phyloP scores from a whole-genome alignment of 1,140 invertebrate genomes.

The Kradibia gibbosae region DNA sequence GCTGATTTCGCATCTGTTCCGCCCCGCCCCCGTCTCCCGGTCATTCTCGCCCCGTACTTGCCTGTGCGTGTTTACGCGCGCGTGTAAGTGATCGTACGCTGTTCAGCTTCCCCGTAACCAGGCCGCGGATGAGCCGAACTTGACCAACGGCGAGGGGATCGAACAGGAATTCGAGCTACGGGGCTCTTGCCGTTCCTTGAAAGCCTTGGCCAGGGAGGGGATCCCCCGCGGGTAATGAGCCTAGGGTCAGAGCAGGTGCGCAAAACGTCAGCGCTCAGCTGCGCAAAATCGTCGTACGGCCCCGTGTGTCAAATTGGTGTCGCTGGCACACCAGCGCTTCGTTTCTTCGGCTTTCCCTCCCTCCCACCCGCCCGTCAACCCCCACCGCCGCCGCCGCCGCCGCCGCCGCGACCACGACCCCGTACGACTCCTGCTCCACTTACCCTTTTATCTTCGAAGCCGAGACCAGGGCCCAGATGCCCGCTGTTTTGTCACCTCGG shows the following conservation, averaged over 20 bases:
- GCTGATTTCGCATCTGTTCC: no score
- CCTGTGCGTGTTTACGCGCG: neutral
- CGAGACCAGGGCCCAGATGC: neutral
- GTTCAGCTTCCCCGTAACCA: no score
- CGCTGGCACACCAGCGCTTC: neutral
- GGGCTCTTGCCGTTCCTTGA: no score
- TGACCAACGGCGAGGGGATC: neutral
- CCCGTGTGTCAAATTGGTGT: neutral
- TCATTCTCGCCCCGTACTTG: neutral
- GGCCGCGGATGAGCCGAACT: neutral
- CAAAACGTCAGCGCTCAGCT: neutral
- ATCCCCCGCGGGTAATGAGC: neutral
- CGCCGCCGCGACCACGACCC: no score
- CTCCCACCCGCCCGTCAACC: no score
- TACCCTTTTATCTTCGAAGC: constrained; percentile 20
- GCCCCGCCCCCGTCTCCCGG: neutral
- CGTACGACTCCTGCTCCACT: constrained; percentile 14
- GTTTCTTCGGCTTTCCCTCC: neutral
- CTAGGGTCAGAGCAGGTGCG: constrained; percentile 9
- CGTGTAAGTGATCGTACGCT: neutral
- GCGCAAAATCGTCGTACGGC: constrained; percentile 8
- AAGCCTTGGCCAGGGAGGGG: neutral
- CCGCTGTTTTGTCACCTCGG: neutral
- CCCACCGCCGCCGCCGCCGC: no score
- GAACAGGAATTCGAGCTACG: no score